A percentile compares a stretch with the other conserved stretches of the same genome.
These are phyloP conservation scores for Porites cylindrica DNA, from an alignment of 92 coral and sea anemone species.

Conservation along the genomic window DNA sequence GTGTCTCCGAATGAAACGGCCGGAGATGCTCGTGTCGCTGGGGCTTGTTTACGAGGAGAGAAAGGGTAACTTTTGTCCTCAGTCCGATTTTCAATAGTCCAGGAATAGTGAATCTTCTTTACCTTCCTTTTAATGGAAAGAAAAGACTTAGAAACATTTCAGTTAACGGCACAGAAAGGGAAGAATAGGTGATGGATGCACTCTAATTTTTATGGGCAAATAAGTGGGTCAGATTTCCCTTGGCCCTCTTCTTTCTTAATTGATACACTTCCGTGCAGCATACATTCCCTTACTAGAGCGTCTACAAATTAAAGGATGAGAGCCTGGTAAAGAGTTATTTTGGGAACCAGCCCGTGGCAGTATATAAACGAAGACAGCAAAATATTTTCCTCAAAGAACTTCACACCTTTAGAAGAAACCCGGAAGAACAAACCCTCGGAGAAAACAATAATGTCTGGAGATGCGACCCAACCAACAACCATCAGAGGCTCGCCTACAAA, in stretches of 20 bases:
- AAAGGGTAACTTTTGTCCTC: too few relatives aligned
- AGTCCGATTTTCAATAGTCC: too few relatives aligned
- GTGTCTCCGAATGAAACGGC: too few relatives aligned
- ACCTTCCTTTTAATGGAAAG: too few relatives aligned
- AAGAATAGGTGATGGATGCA: too few relatives aligned
- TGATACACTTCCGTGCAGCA: background rate
- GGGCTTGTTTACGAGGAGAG: too few relatives aligned
- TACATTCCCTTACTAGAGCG: background rate
- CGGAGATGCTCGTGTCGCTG: too few relatives aligned
- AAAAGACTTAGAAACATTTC: too few relatives aligned
- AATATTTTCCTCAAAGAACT: background rate
- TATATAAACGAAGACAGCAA: slow-evolving; percentile 21
- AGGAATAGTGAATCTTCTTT: too few relatives aligned
- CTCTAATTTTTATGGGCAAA: too few relatives aligned
- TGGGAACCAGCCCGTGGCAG: slow-evolving; percentile 26
- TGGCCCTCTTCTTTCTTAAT: background rate
- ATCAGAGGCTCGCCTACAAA: slow-evolving; percentile 97
- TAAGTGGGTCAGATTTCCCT: too few relatives aligned
- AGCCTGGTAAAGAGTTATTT: slow-evolving; percentile 39
- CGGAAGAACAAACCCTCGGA: background rate
- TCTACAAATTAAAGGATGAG: background rate
- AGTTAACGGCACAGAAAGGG: too few relatives aligned
- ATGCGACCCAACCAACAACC: slow-evolving; percentile 86
- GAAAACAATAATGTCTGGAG: slow-evolving; percentile 78
- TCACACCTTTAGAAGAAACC: slow-evolving; percentile 17